phyloP scores from a whole-genome alignment of 2,113 vertebrate genomes.

The Apteryx mantelli region DNA sequence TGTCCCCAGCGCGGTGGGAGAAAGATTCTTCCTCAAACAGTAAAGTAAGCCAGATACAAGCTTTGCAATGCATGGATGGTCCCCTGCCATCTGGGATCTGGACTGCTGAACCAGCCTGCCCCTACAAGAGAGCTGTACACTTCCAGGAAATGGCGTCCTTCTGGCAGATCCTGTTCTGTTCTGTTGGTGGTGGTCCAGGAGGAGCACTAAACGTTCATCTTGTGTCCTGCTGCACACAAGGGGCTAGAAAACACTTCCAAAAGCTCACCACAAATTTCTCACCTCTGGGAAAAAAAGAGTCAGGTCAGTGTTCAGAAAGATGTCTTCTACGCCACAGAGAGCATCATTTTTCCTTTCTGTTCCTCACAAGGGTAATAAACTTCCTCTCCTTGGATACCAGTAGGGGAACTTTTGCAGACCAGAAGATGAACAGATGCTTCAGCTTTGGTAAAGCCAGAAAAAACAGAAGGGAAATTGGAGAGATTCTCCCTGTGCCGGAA shows the following conservation, averaged over 20 bases:
- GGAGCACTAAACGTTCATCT: too few relatives aligned
- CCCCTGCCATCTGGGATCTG: neutral
- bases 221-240: too few relatives aligned
- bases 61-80: neutral
- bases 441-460: neutral
- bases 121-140: neutral
- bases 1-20: neutral
- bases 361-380: neutral
- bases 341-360: neutral
- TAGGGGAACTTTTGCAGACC: neutral
- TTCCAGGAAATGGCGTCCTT: too few relatives aligned
- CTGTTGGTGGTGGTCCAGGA: too few relatives aligned
- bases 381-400: neutral
- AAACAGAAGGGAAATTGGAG: neutral
- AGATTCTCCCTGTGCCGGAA: accelerated
- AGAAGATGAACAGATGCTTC: neutral
- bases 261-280: too few relatives aligned
- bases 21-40: neutral
- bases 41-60: neutral
- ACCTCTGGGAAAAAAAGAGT: too few relatives aligned
- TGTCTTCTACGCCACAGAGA: neutral
- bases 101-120: neutral
- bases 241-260: too few relatives aligned
- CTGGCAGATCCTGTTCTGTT: too few relatives aligned
- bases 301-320: too few relatives aligned